Evolutionary conservation across 2,888 invertebrate genomes (phyloP), one percentile per base, ranked within the genome.

Genomic region (Heteromurus nitidus): DNA sequence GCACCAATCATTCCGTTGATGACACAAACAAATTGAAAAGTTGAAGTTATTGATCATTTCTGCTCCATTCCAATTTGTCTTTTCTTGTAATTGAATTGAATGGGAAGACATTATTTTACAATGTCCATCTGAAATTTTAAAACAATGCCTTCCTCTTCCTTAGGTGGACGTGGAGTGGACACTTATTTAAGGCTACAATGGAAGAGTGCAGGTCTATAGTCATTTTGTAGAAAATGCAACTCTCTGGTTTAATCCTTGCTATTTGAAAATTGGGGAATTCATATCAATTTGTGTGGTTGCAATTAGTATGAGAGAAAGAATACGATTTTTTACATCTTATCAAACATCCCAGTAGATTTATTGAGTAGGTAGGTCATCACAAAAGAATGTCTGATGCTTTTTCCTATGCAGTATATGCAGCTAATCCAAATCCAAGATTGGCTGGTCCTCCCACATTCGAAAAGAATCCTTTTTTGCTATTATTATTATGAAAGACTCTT

Each of bases 391-490:
- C 7, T 30, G 18, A 30, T 31, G 22, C 24, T 69, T 47, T 77
- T 68, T 60, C 31, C 58, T 42, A 16, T n/a, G 30, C 18, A 47
- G 42, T 7, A 65, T 11, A n/a, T n/a, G 7, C 50, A 50, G n/a
- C 50, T 36, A 50, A 3, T n/a, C n/a, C 13, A n/a, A 50, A 7
- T 18, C 50, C 36, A 36, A 7, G 9, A 36, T 13, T 80, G 47
- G 44, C 72, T 55, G 53, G 75, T 81, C 82, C 82, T 76, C 82
- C 82, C 76, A 82, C 82, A 72, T 67, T 36, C 75, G 30, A 50
- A 58, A 55, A 58, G 20, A 50, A 73, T 36, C 28, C 55, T 58
- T 47, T 53, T 16, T 47, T 62, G 47, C 47, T 68, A 60, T 65
- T 70, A 60, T 68, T 77, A 62, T 74, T 80, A 69, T 69, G 68